Evolutionary conservation across 2,797 vertebrate species (phyloP), one percentile per base, ranked within the genome.

Genomic region (Neostethus bicornis): DNA sequence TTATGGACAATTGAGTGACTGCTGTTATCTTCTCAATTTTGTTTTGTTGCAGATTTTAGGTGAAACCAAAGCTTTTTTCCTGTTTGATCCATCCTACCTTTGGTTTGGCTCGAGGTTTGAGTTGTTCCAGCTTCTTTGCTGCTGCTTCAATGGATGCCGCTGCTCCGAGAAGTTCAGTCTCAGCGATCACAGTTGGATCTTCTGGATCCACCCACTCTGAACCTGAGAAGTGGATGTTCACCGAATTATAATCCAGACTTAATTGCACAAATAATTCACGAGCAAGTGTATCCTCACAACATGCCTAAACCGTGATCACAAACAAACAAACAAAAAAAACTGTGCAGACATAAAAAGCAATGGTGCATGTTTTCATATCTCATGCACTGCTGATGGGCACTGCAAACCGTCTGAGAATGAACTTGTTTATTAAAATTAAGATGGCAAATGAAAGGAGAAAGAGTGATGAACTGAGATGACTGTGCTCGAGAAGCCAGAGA

Each of bases 181-280:
- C 97, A 0, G 97, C 97, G 4, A 98, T 95, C 60, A 99, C 95
- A 0, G 96, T 98, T 1, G 97, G 97, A 84, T 99, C 96, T 85
- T 98, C 96, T 0, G 97, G 97, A 73, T 99, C 96, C 70, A 98
- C 97, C 96, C 97, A 99, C 85, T 99, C 97, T 0, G 94, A 94
- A 68, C 96, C 97, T 91, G 78, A 90, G 87, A 60, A 16, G 12
- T 1, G 25, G 19, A 23, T 10, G 32, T 37, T 52, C 26, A 50
- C 21, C 54, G 4, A 31, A 23, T 52, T 38, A 17, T 21, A 10
- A 46, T 21, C 34, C 17, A 2, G 11, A 51, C 23, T 32, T 19
- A 4, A 44, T 25, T 20, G 24, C 0, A 13, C 49, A 49, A 39
- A 28, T 8, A 12, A 4, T 29, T 25, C 13, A 45, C 14, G 51